Conservation (phyloP, 1,140 invertebrate genomes). For the Euborellia annulipes region DNA sequence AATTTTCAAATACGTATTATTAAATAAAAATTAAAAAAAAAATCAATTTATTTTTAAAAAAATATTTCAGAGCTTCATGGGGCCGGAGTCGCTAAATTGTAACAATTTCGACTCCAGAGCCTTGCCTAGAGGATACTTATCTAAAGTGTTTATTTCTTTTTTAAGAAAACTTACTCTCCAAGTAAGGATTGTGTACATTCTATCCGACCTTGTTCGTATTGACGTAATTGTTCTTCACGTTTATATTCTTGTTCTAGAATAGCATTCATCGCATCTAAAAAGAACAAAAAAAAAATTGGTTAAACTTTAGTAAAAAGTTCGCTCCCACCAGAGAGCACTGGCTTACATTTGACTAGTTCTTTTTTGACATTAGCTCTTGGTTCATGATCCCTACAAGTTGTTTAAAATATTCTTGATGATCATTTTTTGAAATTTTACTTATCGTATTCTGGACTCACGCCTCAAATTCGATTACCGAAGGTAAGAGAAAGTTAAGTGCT, state of each 20-base stretch:
- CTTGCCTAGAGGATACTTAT: constrained; percentile 1
- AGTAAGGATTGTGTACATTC: constrained; percentile 20
- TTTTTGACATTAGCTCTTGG: too few species aligned
- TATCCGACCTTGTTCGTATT: constrained; percentile 39
- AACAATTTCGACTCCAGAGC: background rate
- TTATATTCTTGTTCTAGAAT: constrained; percentile 43
- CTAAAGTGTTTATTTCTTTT: background rate
- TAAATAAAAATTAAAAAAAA: too few species aligned
- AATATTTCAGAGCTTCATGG: background rate
- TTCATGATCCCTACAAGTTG: too few species aligned
- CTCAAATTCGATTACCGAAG: too few species aligned
- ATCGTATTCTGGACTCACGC: too few species aligned
- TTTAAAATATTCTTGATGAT: too few species aligned
- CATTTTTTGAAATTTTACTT: too few species aligned
- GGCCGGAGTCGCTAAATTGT: background rate
- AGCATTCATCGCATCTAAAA: constrained; percentile 45
- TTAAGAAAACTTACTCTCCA: constrained; percentile 12
- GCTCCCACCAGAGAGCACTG: too few species aligned
- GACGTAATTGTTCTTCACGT: constrained; percentile 35
- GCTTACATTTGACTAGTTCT: too few species aligned
- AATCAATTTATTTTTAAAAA: too few species aligned
- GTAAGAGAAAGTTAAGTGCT: too few species aligned
- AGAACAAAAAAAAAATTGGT: constrained; percentile 3
- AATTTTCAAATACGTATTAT: too few species aligned
- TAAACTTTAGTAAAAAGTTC: background rate